Evolutionary conservation across 1,140 invertebrate species (phyloP).

Genomic region (Aradophagus sp.): DNA sequence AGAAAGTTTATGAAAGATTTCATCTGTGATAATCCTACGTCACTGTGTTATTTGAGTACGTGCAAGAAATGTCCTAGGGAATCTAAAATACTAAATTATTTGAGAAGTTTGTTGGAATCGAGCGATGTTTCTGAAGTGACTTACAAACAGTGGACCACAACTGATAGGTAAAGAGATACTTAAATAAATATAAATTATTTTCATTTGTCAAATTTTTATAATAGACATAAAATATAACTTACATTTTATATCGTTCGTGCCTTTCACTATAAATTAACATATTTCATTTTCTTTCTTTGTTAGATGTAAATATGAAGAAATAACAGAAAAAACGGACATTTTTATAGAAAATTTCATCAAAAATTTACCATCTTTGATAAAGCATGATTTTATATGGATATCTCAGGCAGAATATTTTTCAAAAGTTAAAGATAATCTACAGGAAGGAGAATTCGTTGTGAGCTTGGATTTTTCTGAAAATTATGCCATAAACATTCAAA

Average conservation of each 20-base stretch:
- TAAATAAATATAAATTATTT: background rate
- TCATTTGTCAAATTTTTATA: background rate
- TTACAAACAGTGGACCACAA: conserved; percentile 2
- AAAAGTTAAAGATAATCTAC: background rate
- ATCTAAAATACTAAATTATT: background rate
- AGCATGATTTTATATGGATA: conserved; percentile 4
- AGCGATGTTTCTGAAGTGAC: background rate
- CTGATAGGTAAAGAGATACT: conserved; percentile 2
- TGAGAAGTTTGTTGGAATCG: background rate
- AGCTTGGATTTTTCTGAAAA: conserved; percentile 4
- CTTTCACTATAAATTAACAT: background rate
- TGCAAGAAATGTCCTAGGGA: background rate
- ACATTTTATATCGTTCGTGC: no score
- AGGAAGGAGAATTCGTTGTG: background rate
- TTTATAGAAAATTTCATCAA: background rate
- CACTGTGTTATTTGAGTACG: background rate
- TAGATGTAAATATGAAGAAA: background rate
- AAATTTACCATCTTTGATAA: background rate
- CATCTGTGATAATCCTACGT: background rate
- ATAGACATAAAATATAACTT: no score
- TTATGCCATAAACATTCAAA: background rate
- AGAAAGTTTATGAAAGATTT: background rate
- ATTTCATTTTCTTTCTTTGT: background rate
- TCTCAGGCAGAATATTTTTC: background rate
- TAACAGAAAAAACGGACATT: background rate